phyloP scores from a whole-genome alignment of 2,888 invertebrate genomes.

The Meteorus colon region DNA sequence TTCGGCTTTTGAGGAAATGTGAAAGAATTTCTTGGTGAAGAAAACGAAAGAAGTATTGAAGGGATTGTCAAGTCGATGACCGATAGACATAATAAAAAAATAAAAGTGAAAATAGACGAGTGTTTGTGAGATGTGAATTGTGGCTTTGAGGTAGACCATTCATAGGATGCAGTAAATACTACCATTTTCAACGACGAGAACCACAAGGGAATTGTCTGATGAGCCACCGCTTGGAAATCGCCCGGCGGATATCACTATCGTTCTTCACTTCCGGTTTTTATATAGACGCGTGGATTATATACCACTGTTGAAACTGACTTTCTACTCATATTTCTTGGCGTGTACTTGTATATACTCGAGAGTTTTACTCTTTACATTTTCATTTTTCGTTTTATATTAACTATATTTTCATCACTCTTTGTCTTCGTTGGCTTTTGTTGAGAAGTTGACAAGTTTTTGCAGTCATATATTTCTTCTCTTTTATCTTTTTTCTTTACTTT shows the following conservation, averaged over 20 bases:
- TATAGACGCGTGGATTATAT: not conserved
- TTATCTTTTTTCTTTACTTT: too few species aligned
- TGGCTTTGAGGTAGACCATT: not conserved
- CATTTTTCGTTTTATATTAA: not conserved
- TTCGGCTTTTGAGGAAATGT: not conserved
- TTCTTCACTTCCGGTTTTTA: too few species aligned
- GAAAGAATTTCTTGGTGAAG: conserved; percentile 1
- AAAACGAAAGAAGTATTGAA: conserved; percentile 24
- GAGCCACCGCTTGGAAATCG: not conserved
- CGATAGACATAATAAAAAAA: not conserved
- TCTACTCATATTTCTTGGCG: not conserved
- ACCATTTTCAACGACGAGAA: too few species aligned
- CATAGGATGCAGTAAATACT: too few species aligned
- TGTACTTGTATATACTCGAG: not conserved
- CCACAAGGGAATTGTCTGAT: not conserved
- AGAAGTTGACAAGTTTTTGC: not conserved
- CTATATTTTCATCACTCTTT: conserved; percentile 6
- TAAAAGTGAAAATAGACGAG: not conserved
- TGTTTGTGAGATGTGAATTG: not conserved
- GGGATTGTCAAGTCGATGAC: conserved; percentile 19
- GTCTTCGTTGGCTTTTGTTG: conserved; percentile 10
- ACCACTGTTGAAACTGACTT: not conserved
- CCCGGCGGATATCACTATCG: not conserved
- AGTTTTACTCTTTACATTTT: not conserved
- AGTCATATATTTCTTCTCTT: too few species aligned